Conservation (phyloP, 2,888 invertebrate genomes). For the Apamea anceps region DNA sequence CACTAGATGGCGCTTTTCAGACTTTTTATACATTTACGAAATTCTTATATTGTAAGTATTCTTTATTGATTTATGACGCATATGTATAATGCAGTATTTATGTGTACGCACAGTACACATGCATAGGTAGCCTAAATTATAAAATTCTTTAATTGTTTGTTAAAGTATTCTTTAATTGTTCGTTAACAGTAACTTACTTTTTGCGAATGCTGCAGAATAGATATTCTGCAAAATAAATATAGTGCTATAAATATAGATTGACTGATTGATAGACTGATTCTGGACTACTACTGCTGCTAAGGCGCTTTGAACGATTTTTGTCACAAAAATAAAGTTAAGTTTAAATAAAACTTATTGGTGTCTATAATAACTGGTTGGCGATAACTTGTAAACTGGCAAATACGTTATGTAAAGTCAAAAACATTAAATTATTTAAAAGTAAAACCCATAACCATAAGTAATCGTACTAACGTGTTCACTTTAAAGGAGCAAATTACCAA, state of each 20-base stretch:
- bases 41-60: background rate
- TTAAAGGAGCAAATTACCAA: background rate
- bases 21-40: background rate
- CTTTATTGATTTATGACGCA: background rate
- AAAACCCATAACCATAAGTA: too few species aligned
- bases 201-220: background rate
- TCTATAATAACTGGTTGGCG: background rate
- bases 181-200: background rate
- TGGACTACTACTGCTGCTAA: background rate
- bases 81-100: too few species aligned
- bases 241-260: too few species aligned
- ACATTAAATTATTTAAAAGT: too few species aligned
- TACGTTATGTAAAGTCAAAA: background rate
- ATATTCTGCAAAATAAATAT: too few species aligned
- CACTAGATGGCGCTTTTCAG: slow-evolving; percentile 26
- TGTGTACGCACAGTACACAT: background rate
- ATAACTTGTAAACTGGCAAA: background rate
- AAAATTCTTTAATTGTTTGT: background rate
- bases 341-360: background rate
- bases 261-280: too few species aligned
- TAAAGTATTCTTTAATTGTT: background rate
- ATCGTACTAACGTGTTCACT: background rate
- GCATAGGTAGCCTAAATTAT: background rate
- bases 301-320: background rate
- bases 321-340: background rate